A percentile compares a stretch with the other conserved stretches of the same genome.
Evolutionary conservation across 2,888 invertebrate species (phyloP).

Genomic region (Miltochrista miniata): DNA sequence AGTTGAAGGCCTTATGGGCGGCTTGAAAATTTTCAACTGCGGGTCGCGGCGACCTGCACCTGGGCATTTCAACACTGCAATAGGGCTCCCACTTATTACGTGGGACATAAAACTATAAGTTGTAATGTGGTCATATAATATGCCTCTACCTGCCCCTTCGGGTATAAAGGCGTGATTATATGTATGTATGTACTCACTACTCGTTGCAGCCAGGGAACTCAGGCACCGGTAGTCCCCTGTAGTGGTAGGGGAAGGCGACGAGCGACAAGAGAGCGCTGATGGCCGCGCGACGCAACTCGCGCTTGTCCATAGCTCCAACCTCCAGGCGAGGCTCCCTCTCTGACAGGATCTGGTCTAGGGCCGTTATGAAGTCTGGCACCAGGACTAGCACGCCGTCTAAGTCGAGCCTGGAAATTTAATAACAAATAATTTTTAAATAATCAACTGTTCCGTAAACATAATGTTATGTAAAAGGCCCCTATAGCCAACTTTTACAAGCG

Average conservation of each 20-base stretch:
- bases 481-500: no score
- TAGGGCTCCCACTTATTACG: no score
- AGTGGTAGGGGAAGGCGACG: constrained; percentile 96
- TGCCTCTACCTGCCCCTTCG: no score
- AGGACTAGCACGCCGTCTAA: constrained; percentile 96
- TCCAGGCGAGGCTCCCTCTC: constrained; percentile 92
- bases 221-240: constrained; percentile 89
- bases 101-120: no score
- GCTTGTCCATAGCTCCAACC: constrained; percentile 86
- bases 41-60: no score
- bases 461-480: no score
- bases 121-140: no score
- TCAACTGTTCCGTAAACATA: no score
- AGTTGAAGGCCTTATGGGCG: no score
- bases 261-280: constrained; percentile 96
- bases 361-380: constrained; percentile 94
- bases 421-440: not conserved
- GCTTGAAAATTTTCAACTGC: no score
- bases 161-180: no score
- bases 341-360: constrained; percentile 95
- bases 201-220: constrained; percentile 86
- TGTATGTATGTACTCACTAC: constrained; percentile 65
- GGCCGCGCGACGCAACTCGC: constrained; percentile 94
- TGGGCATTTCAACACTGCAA: no score
- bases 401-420: constrained; percentile 87